Base-by-base conservation (phyloP, 2,797 vertebrate species). In the Micropoecilia bifurca region DNA sequence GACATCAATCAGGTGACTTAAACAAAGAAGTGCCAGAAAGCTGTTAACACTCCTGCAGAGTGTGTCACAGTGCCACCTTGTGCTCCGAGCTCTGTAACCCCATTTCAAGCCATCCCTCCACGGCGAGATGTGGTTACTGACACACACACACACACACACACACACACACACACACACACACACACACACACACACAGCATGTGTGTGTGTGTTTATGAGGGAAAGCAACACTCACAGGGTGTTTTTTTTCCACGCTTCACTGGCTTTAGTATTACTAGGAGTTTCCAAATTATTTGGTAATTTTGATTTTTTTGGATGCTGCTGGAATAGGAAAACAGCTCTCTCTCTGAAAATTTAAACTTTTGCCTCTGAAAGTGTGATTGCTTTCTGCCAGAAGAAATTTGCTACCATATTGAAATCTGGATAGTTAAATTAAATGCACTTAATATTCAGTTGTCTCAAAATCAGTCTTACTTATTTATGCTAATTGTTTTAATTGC, bases 1-100 rank as follows among this genome's bases (percentile, higher is more conserved):
- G 98, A 99, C 89, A 96, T 99, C 94, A 98, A 97, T 90, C 97
- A 99, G 98, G 99, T 99, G 96, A 86, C 47, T 85, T 71, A 30
- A 55, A 75, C 73, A 45, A 66, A 47, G 16, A 73, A 33, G 78
- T 59, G 73, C 36, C 80, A 36, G 73, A 68, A 75, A 22, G 81
- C 28, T 75, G 78, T 66, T 39, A 72, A 73, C 66, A 0, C 48
- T 57, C 59, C 6, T 47, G 76, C 74, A 18, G 76, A 77, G 69
- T 66, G 45, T 82, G 78, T 82, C 81, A 72, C 84, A 87, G 87
- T 76, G 81, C 92, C 91, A 87, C 83, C 90, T 80, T 53, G 75
- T 87, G 85, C 79, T 79, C 77, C 81, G 57, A 10, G 28, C 80
- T 28, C 46, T 81, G 73, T 59, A 36, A 77, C 78, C 78, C 77